Base-by-base conservation (phyloP, 2,113 vertebrate species). In the Oryzias melastigma region DNA sequence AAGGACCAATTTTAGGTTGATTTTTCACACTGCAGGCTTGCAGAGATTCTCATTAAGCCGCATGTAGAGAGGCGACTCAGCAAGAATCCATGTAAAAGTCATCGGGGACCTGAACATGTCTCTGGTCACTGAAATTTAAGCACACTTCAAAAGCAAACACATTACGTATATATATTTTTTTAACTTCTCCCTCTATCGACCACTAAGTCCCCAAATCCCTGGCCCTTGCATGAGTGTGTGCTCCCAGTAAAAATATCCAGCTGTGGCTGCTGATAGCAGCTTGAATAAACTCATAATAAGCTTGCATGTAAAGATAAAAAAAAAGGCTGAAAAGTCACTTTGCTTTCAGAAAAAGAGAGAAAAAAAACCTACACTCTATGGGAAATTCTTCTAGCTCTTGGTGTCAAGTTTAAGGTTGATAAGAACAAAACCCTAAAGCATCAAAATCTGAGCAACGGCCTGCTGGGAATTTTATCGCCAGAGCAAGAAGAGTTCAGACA, bases 1-100 rank as follows among this genome's bases (percentile, higher is more conserved):
- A 77, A 81, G 80, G 71, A 78, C 65, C 81, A 88, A 90, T 89
- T 89, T 83, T 73, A 17, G 58, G 59, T 74, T 17, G 81, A 90
- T 88, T 90, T 77, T 86, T 78, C 81, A 84, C 88, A 69, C 70
- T 22, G 41, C 62, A 53, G 67, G 68, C 82, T 73, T 77, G 68
- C 73, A 64, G 61, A 66, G 59, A 52, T 75, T 40, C 75, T 85
- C 85, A 90, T 91, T 90, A 81, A 81, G 60, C 57, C 68, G 16
- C 50, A 59, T 71, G 57, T 42, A 73, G 19, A 22, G 81, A 18
- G 41, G 45, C 24, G 12, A 65, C 78, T 74, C 63, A 52, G 65
- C 67, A 17, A 50, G 65, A 60, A 62, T 80, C 81, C 75, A 51
- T 81, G 82, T 78, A 77, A 75, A 73, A 77, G 68, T 77, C 75